These are phyloP conservation scores for Timandra comae DNA, from an alignment of 2,888 invertebrate species.

Conservation along the genomic window DNA sequence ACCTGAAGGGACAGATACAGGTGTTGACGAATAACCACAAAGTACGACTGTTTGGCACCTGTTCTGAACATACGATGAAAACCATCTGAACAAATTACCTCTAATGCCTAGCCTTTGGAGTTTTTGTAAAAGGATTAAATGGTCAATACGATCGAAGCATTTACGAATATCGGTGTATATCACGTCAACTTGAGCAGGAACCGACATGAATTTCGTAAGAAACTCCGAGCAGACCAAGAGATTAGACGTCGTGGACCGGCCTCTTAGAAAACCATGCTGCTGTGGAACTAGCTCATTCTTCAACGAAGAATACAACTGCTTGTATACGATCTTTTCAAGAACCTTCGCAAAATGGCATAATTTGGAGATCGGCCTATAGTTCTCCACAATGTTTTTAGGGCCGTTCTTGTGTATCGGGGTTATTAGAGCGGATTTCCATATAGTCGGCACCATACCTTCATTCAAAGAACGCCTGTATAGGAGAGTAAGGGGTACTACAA, in stretches of 20 bases:
- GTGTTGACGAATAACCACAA: no score
- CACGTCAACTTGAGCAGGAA: slow-evolving; percentile 4
- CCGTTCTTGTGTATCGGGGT: slow-evolving; percentile 7
- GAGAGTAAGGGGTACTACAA: no score
- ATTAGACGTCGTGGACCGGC: slow-evolving; percentile 8
- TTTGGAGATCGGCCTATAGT: slow-evolving; percentile 9
- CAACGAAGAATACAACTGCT: neutral
- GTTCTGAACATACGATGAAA: no score
- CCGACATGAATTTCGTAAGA: slow-evolving; percentile 3
- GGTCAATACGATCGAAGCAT: slow-evolving; percentile 8
- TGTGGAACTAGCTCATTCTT: slow-evolving; percentile 1
- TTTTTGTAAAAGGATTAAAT: slow-evolving; percentile 1
- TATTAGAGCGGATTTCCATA: slow-evolving; percentile 8
- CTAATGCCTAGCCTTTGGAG: no score
- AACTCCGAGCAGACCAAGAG: slow-evolving; percentile 3
- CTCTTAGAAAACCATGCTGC: slow-evolving; percentile 6
- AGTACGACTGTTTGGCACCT: no score
- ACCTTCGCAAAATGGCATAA: slow-evolving; percentile 4
- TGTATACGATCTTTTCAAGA: slow-evolving; percentile 3
- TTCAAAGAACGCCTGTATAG: no score
- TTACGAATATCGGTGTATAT: slow-evolving; percentile 8
- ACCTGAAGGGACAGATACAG: no score
- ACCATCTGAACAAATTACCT: no score
- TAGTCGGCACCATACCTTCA: no score
- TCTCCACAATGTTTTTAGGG: slow-evolving; percentile 1